phyloP scores from a whole-genome alignment of 2,113 vertebrate genomes.

The Aleadryas rufinucha region DNA sequence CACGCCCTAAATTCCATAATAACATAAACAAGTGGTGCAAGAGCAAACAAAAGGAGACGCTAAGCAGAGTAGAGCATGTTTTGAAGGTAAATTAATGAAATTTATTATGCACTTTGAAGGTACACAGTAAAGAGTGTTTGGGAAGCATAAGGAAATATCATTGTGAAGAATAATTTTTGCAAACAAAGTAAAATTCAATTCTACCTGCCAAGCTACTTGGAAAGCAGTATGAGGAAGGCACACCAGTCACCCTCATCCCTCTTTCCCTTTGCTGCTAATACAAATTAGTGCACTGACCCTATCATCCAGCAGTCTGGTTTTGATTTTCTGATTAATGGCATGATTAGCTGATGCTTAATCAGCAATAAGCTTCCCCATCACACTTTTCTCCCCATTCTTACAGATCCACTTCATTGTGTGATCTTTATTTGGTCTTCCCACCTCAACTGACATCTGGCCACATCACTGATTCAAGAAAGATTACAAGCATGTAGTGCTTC shows the following conservation, averaged over 20 bases:
- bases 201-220: background rate
- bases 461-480: background rate
- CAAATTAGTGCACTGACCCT: conserved; percentile 5
- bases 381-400: background rate
- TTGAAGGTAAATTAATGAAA: background rate
- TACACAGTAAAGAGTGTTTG: background rate
- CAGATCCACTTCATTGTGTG: background rate
- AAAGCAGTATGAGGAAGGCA: background rate
- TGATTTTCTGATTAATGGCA: conserved; percentile 35
- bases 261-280: background rate
- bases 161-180: background rate
- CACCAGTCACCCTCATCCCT: background rate
- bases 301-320: background rate
- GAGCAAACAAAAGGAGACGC: background rate
- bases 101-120: background rate
- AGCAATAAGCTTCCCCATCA: background rate
- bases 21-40: background rate
- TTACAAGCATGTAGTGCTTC: background rate
- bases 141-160: background rate
- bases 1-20: background rate
- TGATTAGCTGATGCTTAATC: conserved; percentile 15
- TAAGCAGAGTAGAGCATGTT: background rate
- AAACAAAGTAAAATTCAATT: background rate
- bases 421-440: background rate
- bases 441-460: background rate